Evolutionary conservation across 2,888 invertebrate genomes (phyloP), one percentile per base, ranked within the genome.

Genomic region (Drosophila putrida): DNA sequence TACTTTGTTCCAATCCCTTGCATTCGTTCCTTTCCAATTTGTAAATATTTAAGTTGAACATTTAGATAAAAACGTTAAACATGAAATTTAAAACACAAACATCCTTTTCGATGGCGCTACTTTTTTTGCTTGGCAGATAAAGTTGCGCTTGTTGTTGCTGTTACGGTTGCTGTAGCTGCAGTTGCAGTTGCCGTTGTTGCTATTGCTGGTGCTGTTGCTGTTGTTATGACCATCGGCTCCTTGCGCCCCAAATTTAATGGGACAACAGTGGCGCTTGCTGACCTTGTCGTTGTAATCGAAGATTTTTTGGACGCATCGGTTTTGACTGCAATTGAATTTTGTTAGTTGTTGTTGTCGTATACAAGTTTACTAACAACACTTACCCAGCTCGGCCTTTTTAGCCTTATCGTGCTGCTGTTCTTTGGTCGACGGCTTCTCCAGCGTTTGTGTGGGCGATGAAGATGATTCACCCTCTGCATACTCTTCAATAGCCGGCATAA

Each of bases 401-500:
- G 49, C 27, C 54, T 71, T 82, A 33, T 75, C 66, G 5, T 15
- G 51, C 31, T 60, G 60, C 13, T 50, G 53, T 20, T 46, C 59
- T 59, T 69, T 78, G 39, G 38, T 27, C 58, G 62, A 39, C 5
- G 75, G 76, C 47, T 78, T 87, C 28, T 83, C 84, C 27, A 83
- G 59, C 0, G 83, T 83, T 60, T 84, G 86, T 15, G 78, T 68
- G 4, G 87, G 80, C 58, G 82, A 83, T 13, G 79, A 70, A 10
- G 78, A 78, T 28, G 82, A 65, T 58, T 84, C 88, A 5, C 81
- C 74, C 54, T 80, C 86, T 0, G 68, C 80, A 50, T 84, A 78
- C 70, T 90, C 90, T 67, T 88, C 90, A 58, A 91, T 90, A 46
- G 90, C 90, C 31, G 90, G 90, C 90, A 89, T 83, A 53, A 89